Base-by-base conservation (phyloP, 1,140 invertebrate species). In the Drosophila baimaii region DNA sequence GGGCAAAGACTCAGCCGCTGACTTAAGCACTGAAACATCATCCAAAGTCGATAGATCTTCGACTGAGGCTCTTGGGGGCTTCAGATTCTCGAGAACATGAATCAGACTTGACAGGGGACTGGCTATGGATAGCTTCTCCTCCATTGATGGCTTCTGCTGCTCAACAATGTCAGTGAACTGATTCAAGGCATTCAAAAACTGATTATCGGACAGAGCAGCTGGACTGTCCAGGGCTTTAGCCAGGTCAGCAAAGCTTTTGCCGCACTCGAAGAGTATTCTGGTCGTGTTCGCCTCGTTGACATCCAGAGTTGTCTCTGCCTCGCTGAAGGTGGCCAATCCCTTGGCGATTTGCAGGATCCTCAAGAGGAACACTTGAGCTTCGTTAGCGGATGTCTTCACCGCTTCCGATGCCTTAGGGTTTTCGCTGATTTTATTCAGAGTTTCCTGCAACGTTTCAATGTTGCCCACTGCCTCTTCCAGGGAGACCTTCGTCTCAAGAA, bases 1-100 rank as follows among this genome's bases (percentile, higher is more conserved):
- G 15, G 86, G 84, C 19, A 91, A 54, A 2, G 88, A 86, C 65
- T 93, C 94, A 17, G 94, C 94, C 17, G 85, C 91, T 6, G 94
- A 93, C 91, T 94, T 94, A 23, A 94, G 92, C 13, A 91, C 92
- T 9, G 94, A 94, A 62, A 94, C 91, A 85, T 94, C 94, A 74
- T 94, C 93, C 57, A 94, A 85, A 12, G 94, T 94, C 6, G 94
- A 91, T 7, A 86, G 7, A 46, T 91, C 76, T 19, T 91, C 88
- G 12, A 39, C 25, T 23, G 83, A 88, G 12, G 35, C 51, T 7
- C 51, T 84, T 0, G 44, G 7, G 1, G 77, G 73, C 3, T 90
- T 81, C 9, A 85, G 46, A 15, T 66, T 59, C 29, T 78, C 77
- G 1, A 89, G 70, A 1, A 79, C 73, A 12, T 81, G 77, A 27